Base-by-base conservation (phyloP, 2,113 vertebrate genomes). In the Peucedramus taeniatus region DNA sequence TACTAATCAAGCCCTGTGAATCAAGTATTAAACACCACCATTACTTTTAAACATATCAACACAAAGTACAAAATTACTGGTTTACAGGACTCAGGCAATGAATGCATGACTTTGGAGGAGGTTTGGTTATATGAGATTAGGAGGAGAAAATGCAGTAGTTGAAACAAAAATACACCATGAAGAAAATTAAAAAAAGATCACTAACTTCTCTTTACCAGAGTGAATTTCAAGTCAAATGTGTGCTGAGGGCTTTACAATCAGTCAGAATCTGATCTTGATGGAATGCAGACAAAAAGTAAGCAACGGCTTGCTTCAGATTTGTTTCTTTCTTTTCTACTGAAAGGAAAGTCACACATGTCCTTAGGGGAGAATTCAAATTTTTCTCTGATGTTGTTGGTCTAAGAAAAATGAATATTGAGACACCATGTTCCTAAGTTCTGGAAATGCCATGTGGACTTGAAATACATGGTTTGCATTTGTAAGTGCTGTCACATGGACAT, bases 41-140 rank as follows among this genome's bases (percentile, higher is more conserved):
- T 69, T 92, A 85, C 82, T 85, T 84, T 94, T 79, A 86, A 92
- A 94, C 63, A 60, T 78, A 95, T 76, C 85, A 93, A 94, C 87
- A 91, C 64, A 79, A 81, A 75, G 84, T 45, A 94, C 54, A 71
- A 94, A 96, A 90, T 91, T 89, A 91, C 66, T 83, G 45, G 74
- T 82, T 93, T 91, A 87, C 64, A 35, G 79, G 83, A 84, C 79
- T 93, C 65, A 59, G 75, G 79, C 54, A 78, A 83, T 64, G 37
- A 69, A 74, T 89, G 71, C 23, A 8, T 85, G 71, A 80, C 91
- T 83, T 90, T 71, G 83, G 92, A 95, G 83, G 77, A 93, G 91
- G 92, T 94, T 94, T 93, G 60, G 90, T 93, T 94, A 81, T 47
- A 79, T 0, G 0, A 92, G 50, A 93, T 65, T 75, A 45, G 76